These are phyloP conservation scores for Triplophysa rosa DNA, from an alignment of 2,113 vertebrate genomes.

Conservation along the genomic window DNA sequence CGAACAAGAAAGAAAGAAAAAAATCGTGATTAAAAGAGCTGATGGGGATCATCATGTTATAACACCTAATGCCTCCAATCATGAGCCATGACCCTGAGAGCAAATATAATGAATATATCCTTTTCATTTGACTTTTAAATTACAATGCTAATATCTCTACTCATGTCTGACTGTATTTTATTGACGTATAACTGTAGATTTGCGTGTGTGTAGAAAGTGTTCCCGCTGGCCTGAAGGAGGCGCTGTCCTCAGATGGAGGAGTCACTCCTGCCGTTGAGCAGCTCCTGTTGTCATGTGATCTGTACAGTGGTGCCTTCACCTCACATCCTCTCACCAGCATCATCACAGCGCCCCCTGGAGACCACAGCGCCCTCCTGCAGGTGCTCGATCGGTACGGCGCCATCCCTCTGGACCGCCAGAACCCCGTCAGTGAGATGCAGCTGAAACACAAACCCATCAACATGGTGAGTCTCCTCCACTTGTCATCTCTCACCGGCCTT, in stretches of 20 bases:
- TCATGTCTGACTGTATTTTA: no score
- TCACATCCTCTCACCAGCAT: conserved; percentile 46
- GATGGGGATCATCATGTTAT: no score
- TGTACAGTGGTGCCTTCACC: conserved; percentile 80
- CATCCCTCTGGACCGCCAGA: conserved; percentile 71
- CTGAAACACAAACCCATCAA: conserved; percentile 82
- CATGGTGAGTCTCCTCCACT: conserved; percentile 72
- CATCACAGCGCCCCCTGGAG: conserved; percentile 54
- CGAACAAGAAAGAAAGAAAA: no score
- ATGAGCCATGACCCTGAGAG: no score
- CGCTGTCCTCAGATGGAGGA: conserved; percentile 70
- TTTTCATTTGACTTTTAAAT: no score
- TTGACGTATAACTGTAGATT: no score
- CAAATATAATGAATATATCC: no score
- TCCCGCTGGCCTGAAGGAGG: background rate
- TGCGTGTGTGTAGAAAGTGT: background rate
- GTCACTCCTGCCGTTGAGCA: conserved; percentile 80
- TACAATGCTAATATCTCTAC: no score
- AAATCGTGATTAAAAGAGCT: no score
- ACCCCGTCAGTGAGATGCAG: conserved; percentile 75
- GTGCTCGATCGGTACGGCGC: conserved; percentile 75
- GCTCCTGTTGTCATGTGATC: conserved; percentile 81
- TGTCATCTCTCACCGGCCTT: background rate
- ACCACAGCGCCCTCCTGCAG: conserved; percentile 76
- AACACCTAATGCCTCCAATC: no score